Evolutionary conservation across 2,113 vertebrate genomes (phyloP).

Genomic region (Peromyscus polionotus): DNA sequence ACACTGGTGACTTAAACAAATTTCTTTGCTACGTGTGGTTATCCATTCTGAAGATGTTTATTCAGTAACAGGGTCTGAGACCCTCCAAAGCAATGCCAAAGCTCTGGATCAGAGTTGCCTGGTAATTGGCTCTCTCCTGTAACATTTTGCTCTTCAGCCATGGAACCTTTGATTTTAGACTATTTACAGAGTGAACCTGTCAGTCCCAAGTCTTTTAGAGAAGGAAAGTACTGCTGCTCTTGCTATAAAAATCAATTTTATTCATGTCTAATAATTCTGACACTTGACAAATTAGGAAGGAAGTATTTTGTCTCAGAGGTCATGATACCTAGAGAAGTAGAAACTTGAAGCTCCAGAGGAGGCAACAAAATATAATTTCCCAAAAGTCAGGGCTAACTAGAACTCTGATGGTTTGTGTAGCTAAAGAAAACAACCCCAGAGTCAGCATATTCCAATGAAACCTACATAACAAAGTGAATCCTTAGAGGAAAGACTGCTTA

Average conservation of each 20-base stretch:
- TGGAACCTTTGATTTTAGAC: not conserved
- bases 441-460: not conserved
- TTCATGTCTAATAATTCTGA: conserved; percentile 14
- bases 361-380: not conserved
- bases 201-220: not conserved
- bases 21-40: not conserved
- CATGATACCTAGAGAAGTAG: not conserved
- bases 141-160: conserved; percentile 8
- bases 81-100: not conserved
- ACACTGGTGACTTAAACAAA: not conserved
- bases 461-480: not conserved
- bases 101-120: not conserved
- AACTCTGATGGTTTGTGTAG: not conserved
- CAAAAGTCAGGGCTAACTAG: not conserved
- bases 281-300: conserved; percentile 51
- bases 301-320: conserved; percentile 6
- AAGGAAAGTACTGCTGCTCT: not conserved
- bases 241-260: conserved; percentile 17
- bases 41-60: not conserved
- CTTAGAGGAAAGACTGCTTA: not conserved
- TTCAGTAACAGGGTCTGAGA: not conserved
- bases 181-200: not conserved
- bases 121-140: not conserved
- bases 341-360: not conserved
- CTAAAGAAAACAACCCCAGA: not conserved